Conservation (phyloP, 2,888 invertebrate species). For the Lepetodrilus schrolli region DNA sequence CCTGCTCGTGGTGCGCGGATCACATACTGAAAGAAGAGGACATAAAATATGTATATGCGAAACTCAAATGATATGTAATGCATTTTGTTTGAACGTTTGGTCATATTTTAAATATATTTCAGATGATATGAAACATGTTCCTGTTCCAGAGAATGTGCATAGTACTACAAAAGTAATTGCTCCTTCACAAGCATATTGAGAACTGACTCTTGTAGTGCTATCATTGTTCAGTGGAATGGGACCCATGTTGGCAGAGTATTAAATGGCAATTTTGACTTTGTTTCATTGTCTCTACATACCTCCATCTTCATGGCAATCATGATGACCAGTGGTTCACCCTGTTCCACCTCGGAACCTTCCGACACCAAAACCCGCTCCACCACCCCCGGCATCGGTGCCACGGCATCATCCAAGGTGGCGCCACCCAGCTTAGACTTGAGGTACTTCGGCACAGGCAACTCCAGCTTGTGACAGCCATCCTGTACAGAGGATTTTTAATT, state of each 20-base stretch:
- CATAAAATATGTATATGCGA: too few relatives aligned
- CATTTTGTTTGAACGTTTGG: too few relatives aligned
- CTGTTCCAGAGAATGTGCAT: neutral
- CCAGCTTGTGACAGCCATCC: slow-evolving; percentile 67
- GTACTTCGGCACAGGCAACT: slow-evolving; percentile 76
- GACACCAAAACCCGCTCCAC: slow-evolving; percentile 92
- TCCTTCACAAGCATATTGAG: too few relatives aligned
- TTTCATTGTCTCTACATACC: slow-evolving; percentile 74
- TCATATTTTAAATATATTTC: too few relatives aligned
- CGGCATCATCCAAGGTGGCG: slow-evolving; percentile 77
- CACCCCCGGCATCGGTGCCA: slow-evolving; percentile 97
- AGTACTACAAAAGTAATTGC: too few relatives aligned
- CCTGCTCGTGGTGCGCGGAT: slow-evolving; percentile 89
- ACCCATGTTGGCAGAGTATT: too few relatives aligned
- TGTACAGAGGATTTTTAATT: too few relatives aligned
- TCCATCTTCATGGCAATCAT: slow-evolving; percentile 99
- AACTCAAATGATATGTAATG: too few relatives aligned
- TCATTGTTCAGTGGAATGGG: too few relatives aligned
- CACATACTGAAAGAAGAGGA: slow-evolving; percentile 80
- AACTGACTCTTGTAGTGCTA: too few relatives aligned
- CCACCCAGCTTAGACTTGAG: slow-evolving; percentile 68
- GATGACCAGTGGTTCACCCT: slow-evolving; percentile 92
- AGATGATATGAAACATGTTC: too few relatives aligned
- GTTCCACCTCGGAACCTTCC: slow-evolving; percentile 86
- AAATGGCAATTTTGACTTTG: neutral